These are phyloP conservation scores for Chorisops tibialis DNA, from an alignment of 2,888 invertebrate genomes.

Conservation along the genomic window DNA sequence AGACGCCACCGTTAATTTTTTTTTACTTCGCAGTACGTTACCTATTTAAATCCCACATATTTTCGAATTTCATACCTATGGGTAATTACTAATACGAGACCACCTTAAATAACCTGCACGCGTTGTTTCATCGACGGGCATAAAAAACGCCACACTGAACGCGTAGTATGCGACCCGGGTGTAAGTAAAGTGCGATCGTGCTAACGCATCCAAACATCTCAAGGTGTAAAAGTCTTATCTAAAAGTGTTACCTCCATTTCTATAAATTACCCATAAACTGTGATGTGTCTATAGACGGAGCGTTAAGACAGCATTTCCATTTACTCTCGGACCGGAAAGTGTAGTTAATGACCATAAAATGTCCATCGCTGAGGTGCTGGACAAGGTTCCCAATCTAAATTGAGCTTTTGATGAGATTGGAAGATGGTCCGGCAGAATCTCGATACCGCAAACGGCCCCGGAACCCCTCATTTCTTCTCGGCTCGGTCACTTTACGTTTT, in stretches of 20 bases:
- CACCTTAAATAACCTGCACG: conserved; percentile 2
- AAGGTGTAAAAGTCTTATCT: conserved; percentile 25
- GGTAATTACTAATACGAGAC: conserved; percentile 11
- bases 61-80: conserved; percentile 19
- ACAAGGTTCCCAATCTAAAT: conserved; percentile 14
- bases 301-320: conserved; percentile 1
- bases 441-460: not conserved
- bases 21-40: no score
- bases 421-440: not conserved
- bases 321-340: conserved; percentile 15
- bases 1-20: conserved; percentile 1
- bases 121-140: conserved; percentile 2
- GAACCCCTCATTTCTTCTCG: not conserved
- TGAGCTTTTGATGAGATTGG: conserved; percentile 16
- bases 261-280: conserved; percentile 26
- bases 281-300: conserved; percentile 19
- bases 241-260: conserved; percentile 25
- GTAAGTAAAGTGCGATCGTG: conserved; percentile 13
- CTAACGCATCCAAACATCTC: conserved; percentile 14
- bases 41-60: not conserved
- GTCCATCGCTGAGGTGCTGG: not conserved
- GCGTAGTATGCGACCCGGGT: not conserved
- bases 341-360: conserved; percentile 22
- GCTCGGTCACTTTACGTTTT: not conserved
- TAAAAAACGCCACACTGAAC: no score